These are phyloP conservation scores for Aurelia aurita complex sp. Pacific DNA, from an alignment of 30 jellyfish, hydroid and myxozoan genomes.

Conservation along the genomic window DNA sequence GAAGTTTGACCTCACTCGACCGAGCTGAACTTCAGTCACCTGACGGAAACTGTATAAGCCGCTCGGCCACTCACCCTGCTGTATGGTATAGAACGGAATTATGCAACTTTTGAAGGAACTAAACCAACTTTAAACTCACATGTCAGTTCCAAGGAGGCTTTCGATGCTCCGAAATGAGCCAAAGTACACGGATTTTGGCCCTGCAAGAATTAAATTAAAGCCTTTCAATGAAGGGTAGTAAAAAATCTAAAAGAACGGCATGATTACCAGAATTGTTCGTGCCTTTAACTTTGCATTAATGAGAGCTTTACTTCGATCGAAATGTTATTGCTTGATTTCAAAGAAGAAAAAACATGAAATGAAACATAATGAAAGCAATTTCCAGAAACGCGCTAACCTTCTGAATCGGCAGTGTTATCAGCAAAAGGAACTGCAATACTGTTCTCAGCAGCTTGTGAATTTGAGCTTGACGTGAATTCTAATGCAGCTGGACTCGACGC, in stretches of 20 bases:
- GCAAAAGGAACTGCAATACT: conserved; percentile 11
- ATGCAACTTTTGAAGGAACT: neutral
- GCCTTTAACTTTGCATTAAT: no score
- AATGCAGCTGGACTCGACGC: neutral
- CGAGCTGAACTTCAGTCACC: no score
- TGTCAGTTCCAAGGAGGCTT: conserved; percentile 41
- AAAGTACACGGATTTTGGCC: conserved; percentile 15
- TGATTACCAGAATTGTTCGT: no score
- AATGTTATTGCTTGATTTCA: no score
- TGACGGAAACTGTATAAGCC: no score
- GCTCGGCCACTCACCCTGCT: no score
- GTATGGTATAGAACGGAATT: neutral
- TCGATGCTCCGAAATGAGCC: conserved; percentile 28
- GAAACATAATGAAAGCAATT: no score
- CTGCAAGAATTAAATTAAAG: neutral
- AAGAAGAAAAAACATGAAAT: no score
- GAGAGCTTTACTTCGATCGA: no score
- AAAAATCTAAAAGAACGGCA: no score
- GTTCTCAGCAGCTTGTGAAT: neutral
- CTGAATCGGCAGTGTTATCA: neutral
- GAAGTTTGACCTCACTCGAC: no score
- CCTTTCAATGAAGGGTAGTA: neutral
- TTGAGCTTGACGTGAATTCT: neutral
- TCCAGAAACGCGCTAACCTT: no score
- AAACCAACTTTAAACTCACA: neutral